Base-by-base conservation (phyloP, 2,113 vertebrate genomes). In the Melozone crissalis region DNA sequence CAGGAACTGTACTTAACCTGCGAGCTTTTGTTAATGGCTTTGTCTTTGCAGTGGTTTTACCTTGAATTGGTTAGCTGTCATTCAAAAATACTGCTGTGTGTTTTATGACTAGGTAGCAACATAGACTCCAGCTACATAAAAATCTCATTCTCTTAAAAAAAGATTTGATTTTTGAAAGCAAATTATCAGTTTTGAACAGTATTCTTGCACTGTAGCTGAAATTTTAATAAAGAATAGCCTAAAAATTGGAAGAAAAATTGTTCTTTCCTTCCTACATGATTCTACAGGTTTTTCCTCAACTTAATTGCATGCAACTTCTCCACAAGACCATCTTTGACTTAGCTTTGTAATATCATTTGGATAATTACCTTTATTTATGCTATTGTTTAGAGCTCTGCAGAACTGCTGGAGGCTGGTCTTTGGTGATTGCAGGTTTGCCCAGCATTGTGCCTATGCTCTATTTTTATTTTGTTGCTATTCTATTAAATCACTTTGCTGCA, bases 331-430 rank as follows among this genome's bases (percentile, higher is more conserved):
- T 44, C 15, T 88, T 57, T 78, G 35, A 52, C 41, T 92, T 84
- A 55, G 35, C 15, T 85, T 83, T 90, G 59, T 67, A 83, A 58
- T 18, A 69, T 33, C 10, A 67, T 92, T 83, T 84, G 9, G 24
- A 78, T 91, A 93, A 93, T 71, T 95, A 66, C 22, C 19, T 88
- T 95, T 95, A 88, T 95, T 95, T 96, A 73, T 81, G 52, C 2
- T 33, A 44, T 23, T 84, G 30, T 88, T 88, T 71, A 57, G 24
- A 59, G n/a, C 10, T 10, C 44, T 59, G 12, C 24, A 80, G 39
- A 88, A 57, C 47, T 84, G 65, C n/a, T 84, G 69, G 43, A 86
- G 65, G 12, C 19, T 67, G 28, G 28, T 28, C n/a, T 77, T 74
- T 68, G 28, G 44, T 89, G 59, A 74, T 39, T 58, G 27, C 30